Evolutionary conservation across 2,113 vertebrate species (phyloP), one percentile per base, ranked within the genome.

Genomic region (Microcebus jonahi): DNA sequence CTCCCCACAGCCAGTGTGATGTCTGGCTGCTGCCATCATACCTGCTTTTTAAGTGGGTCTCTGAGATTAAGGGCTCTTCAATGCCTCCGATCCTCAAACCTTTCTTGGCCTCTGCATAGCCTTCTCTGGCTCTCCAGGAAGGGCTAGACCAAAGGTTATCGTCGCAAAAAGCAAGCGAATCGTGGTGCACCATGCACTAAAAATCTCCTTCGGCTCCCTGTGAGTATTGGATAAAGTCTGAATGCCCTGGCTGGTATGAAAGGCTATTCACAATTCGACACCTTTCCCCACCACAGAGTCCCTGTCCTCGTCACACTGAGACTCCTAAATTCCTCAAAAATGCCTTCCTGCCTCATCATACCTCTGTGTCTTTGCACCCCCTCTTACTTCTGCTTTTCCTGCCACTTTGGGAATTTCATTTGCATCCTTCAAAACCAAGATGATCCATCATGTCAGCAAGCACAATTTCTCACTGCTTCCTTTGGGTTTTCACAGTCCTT

Each of bases 401-500:
- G 67, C 29, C 65, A 82, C 34, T 94, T 82, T 73, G 73, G 15
- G 91, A 85, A 55, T 94, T 92, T 68, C 84, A 8, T 96, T 93
- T 80, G 20, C 61, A 83, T 75, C 61, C n/a, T 97, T 97, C 55
- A 86, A 88, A 93, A 94, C 18, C 21, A 68, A 94, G 77, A 93
- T 79, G 61, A 93, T 90, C 61, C 65, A 91, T 93, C 73, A 61
- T 63, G 55, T 91, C 89, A 96, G 77, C 85, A 65, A 79, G 73
- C 57, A 25, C 4, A 17, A 27, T 61, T 88, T 81, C 36, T 88
- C 80, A 55, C 42, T 77, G 50, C 39, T 29, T 95, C 77, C 91
- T 94, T 95, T 91, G 95, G 77, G 68, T 84, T 96, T 95, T 97
- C 93, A 84, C 55, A 95, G 89, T 70, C 53, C 48, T 94, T 93